Evolutionary conservation across 2,888 invertebrate species (phyloP).

Genomic region (Andrena camellia): DNA sequence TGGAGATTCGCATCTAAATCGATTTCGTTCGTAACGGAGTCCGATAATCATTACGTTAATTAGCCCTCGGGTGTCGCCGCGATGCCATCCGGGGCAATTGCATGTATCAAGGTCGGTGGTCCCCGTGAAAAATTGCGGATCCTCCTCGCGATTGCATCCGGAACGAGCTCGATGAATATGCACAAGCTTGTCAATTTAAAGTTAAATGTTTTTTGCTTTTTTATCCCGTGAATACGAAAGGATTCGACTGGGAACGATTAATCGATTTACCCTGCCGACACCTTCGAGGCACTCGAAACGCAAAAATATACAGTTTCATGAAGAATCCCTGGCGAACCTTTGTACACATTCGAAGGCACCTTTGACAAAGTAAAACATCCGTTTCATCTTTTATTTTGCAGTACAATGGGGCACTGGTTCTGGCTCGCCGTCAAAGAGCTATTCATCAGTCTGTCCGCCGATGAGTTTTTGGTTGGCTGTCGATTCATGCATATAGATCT

Average conservation of each 20-base stretch:
- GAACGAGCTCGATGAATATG: constrained; percentile 40
- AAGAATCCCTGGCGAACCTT: no score
- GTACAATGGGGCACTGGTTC: constrained; percentile 2
- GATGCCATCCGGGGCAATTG: constrained; percentile 55
- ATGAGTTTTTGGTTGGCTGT: not conserved
- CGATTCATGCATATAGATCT: not conserved
- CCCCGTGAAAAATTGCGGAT: constrained; percentile 26
- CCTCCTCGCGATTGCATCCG: constrained; percentile 5
- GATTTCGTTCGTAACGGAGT: constrained; percentile 69
- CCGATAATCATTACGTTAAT: constrained; percentile 71
- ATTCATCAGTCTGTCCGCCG: constrained; percentile 4
- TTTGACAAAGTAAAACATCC: no score
- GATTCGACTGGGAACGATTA: constrained; percentile 18
- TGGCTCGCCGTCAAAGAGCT: not conserved
- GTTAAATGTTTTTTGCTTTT: not conserved
- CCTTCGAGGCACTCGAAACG: not conserved
- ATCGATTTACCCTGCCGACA: constrained; percentile 18
- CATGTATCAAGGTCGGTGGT: constrained; percentile 41
- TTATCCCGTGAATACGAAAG: not conserved
- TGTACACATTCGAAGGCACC: no score
- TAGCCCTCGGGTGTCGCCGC: constrained; percentile 55
- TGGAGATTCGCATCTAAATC: constrained; percentile 77
- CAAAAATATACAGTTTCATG: no score
- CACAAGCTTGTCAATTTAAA: constrained; percentile 9
- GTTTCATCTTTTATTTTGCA: no score